phyloP scores from a whole-genome alignment of 2,888 invertebrate species.

The Neocrepidodera transversa region DNA sequence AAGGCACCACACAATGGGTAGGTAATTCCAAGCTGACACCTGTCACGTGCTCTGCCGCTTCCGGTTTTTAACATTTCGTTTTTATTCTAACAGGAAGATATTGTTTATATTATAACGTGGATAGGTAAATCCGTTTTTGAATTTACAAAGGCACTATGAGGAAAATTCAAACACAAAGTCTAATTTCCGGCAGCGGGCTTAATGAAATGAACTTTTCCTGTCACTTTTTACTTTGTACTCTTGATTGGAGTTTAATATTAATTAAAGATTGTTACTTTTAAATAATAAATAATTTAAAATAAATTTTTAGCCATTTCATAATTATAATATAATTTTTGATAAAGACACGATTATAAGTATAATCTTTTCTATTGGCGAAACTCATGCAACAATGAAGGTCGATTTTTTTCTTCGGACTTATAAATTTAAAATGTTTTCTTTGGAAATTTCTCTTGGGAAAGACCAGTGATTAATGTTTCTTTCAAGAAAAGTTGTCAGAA shows the following conservation, averaged over 20 bases:
- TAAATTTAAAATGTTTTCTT: conserved; percentile 22
- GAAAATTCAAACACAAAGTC: conserved; percentile 22
- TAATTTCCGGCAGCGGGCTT: conserved; percentile 8
- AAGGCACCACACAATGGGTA: conserved; percentile 41
- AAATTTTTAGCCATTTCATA: too few relatives aligned
- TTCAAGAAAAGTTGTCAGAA: conserved; percentile 26
- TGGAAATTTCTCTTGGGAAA: conserved; percentile 19
- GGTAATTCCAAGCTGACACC: conserved; percentile 51
- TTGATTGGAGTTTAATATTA: conserved; percentile 1
- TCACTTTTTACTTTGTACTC: not conserved
- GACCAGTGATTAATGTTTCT: conserved; percentile 24
- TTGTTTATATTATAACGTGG: conserved; percentile 48
- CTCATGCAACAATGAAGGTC: conserved; percentile 15
- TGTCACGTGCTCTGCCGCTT: conserved; percentile 54
- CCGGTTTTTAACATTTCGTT: conserved; percentile 55
- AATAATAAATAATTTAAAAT: too few relatives aligned
- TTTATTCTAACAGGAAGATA: conserved; percentile 56
- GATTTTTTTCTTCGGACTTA: conserved; percentile 17
- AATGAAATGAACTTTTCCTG: conserved; percentile 17
- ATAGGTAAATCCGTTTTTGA: conserved; percentile 26
- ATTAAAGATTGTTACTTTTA: not conserved
- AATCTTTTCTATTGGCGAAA: too few relatives aligned
- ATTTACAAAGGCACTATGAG: conserved; percentile 16
- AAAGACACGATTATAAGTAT: too few relatives aligned
- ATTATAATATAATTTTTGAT: too few relatives aligned